Evolutionary conservation across 2,797 vertebrate species (phyloP).

Genomic region (Xenentodon cancila): DNA sequence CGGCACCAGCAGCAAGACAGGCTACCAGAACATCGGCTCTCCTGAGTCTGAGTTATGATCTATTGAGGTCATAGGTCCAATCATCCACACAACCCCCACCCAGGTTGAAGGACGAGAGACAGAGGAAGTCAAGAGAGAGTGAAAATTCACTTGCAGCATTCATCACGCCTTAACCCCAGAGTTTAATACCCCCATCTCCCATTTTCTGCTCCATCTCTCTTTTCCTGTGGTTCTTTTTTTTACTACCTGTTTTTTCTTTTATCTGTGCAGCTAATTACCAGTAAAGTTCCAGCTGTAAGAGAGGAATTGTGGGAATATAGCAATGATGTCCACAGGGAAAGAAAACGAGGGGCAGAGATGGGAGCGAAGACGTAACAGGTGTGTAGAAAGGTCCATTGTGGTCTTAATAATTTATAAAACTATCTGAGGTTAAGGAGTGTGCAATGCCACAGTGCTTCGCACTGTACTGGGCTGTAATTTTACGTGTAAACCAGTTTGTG

Average conservation of each 20-base stretch:
- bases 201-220: constrained; percentile 20
- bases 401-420: constrained; percentile 10
- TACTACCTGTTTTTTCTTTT: neutral
- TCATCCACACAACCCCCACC: constrained; percentile 19
- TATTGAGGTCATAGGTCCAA: constrained; percentile 21
- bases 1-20: constrained; percentile 91
- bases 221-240: constrained; percentile 10
- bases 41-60: constrained; percentile 84
- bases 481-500: constrained; percentile 14
- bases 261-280: constrained; percentile 14
- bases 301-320: constrained; percentile 31
- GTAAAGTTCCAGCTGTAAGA: constrained; percentile 36
- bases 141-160: constrained; percentile 63
- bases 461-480: constrained; percentile 28
- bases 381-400: constrained; percentile 5
- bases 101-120: constrained; percentile 41
- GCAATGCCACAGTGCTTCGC: constrained; percentile 44
- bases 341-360: constrained; percentile 17
- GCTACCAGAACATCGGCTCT: constrained; percentile 86
- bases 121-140: constrained; percentile 49
- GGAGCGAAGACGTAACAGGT: neutral
- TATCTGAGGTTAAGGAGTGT: constrained; percentile 61
- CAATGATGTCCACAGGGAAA: constrained; percentile 19
- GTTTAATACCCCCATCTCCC: constrained; percentile 19
- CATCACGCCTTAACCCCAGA: constrained; percentile 73